These are phyloP conservation scores for Neopipo cinnamomea DNA, from an alignment of 2,113 vertebrate genomes.

Conservation along the genomic window DNA sequence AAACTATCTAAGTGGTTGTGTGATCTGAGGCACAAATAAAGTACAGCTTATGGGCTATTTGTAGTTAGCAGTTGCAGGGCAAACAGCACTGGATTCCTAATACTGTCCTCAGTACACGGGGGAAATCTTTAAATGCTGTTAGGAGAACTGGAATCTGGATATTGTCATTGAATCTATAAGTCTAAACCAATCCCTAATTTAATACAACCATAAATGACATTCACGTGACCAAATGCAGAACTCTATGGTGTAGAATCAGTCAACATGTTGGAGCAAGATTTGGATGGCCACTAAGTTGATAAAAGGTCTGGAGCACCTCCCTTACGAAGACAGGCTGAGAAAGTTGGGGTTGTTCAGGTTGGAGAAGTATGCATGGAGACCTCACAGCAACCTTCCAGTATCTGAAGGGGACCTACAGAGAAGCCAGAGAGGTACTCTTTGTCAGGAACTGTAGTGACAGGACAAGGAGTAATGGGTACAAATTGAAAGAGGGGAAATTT, in stretches of 20 bases:
- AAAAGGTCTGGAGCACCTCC: neutral
- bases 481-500: neutral
- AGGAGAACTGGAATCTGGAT: neutral
- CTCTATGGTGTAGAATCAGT: fast-evolving
- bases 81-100: neutral
- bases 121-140: neutral
- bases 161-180: neutral
- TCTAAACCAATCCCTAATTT: neutral
- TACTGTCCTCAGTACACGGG: neutral
- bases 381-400: neutral
- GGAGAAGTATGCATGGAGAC: neutral
- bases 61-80: neutral
- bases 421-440: neutral
- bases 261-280: neutral
- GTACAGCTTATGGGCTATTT: neutral
- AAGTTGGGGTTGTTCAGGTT: neutral
- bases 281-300: neutral
- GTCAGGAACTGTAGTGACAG: neutral
- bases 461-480: neutral
- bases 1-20: neutral
- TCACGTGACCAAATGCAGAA: neutral
- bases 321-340: neutral
- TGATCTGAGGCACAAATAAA: neutral
- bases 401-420: too few relatives aligned
- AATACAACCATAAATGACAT: neutral